Base-by-base conservation (phyloP, 2,888 invertebrate genomes). In the Morinoia aosen region DNA sequence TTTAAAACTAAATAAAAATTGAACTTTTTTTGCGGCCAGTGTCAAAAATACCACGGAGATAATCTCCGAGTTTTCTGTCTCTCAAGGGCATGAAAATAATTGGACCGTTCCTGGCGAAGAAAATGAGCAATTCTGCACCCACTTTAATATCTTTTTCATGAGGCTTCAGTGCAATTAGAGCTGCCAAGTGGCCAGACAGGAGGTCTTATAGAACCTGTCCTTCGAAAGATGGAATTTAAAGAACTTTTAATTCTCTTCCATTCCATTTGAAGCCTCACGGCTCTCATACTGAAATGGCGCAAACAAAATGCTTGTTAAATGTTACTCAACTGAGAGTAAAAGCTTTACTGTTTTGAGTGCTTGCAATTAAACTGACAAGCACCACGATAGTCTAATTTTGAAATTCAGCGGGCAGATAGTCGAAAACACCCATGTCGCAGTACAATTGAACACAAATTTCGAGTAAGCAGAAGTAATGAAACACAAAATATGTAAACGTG, bases 101-200 rank as follows among this genome's bases (percentile, higher is more conserved):
- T 93, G 93, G 93, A 93, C 40, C 48, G 33, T 90, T 90, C 40
- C 40, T 48, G 40, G 40, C 40, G 57, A 93, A 93, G 56, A 57
- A 57, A 93, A 93, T 33, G 93, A 93, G 93, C 93, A 93, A 93
- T 57, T 93, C 48, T 93, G 93, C 93, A 93, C 93, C 57, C 57
- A 93, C 93, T 93, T 93, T 57, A 57, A 93, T 93, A 57, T 56
- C 93, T 93, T 93, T 93, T 93, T 93, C 93, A 93, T 57, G 93
- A 57, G 93, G n/a, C 11, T 57, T 93, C 48, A 57, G 93, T 57
- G 93, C 93, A 93, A 93, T 93, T 57, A 93, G 57, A 93, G 93
- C 93, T 48, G 93, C 93, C 93, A 93, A 93, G 93, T 93, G 57
- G 40, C n/a, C 93, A 11, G 93, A 93, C 57, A 39, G n/a, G 10